phyloP scores from a whole-genome alignment of 2,113 vertebrate genomes.

The Forbesichthys papilliferus region DNA sequence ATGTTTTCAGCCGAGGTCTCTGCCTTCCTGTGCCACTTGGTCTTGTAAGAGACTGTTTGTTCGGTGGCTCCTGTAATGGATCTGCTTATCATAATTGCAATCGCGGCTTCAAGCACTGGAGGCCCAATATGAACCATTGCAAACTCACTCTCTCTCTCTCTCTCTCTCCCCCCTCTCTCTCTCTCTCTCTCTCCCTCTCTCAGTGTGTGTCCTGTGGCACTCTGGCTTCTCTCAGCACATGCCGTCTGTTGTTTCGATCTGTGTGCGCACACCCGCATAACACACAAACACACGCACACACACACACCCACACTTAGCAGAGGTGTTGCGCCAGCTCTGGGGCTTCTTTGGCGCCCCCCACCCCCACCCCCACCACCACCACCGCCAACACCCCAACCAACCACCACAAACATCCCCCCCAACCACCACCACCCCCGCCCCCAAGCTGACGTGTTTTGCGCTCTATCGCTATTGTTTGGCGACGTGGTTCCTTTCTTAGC shows the following conservation, averaged over 20 bases:
- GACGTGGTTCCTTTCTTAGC: too few relatives aligned
- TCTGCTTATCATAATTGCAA: slow-evolving; percentile 68
- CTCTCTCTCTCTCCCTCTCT: slow-evolving; percentile 2
- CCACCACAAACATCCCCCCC: slow-evolving; percentile 27
- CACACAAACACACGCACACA: slow-evolving; percentile 15
- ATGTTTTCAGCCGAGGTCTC: not conserved
- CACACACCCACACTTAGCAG: slow-evolving; percentile 1
- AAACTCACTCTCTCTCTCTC: not conserved
- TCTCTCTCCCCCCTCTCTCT: not conserved
- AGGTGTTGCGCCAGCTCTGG: slow-evolving; percentile 30
- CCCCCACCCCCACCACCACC: too few relatives aligned
- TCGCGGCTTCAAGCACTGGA: slow-evolving; percentile 43
- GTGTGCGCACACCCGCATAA: not conserved
- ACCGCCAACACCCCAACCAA: slow-evolving; percentile 22
- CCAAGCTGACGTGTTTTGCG: not conserved
- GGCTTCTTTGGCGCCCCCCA: slow-evolving; percentile 41
- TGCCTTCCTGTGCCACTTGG: slow-evolving; percentile 20
- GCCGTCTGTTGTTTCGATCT: not conserved
- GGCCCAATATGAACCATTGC: slow-evolving; percentile 31
- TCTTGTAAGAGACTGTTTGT: slow-evolving; percentile 39
- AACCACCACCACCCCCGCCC: not conserved
- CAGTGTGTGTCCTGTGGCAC: not conserved
- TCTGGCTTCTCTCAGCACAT: not conserved
- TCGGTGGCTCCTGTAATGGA: slow-evolving; percentile 50
- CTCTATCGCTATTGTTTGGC: slow-evolving; percentile 21